Percentiles rank a stretch among this genome's conserved stretches.
These are phyloP conservation scores for Cyprinodon tularosa DNA, from an alignment of 2,113 vertebrate species.

Conservation along the genomic window DNA sequence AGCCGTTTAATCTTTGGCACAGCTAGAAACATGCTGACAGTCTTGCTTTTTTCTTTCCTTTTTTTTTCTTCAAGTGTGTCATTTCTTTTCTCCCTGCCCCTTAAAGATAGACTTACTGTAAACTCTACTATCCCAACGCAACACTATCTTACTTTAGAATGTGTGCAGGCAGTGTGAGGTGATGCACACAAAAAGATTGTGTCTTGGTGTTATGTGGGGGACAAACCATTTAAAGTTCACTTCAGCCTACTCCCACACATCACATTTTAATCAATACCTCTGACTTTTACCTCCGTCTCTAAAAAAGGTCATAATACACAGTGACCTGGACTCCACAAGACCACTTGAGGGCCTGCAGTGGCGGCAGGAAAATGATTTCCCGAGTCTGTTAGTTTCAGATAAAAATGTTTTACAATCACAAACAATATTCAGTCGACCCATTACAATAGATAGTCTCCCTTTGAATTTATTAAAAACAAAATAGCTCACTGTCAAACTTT, in stretches of 20 bases:
- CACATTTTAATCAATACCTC: neutral
- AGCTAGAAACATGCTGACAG: slow-evolving; percentile 67
- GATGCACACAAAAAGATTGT: neutral
- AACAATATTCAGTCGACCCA: too few species aligned
- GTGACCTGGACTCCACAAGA: too few species aligned
- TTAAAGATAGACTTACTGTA: neutral
- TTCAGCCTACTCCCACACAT: neutral
- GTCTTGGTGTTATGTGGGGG: neutral
- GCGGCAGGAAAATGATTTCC: too few species aligned
- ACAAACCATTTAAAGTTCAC: neutral
- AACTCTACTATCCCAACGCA: neutral
- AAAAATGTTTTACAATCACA: too few species aligned
- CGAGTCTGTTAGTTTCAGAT: too few species aligned
- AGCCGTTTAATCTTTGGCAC: slow-evolving; percentile 60
- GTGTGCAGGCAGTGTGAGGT: slow-evolving; percentile 3
- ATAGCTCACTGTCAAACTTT: too few species aligned
- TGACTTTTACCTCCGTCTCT: too few species aligned
- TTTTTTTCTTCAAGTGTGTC: neutral
- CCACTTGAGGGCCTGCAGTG: too few species aligned
- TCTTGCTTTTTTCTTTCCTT: slow-evolving; percentile 10
- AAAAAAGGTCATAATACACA: too few species aligned
- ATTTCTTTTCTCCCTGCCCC: neutral
- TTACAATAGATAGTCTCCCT: too few species aligned
- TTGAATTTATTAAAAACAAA: too few species aligned
- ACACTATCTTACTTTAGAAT: neutral